Percentiles rank a stretch among this genome's conserved stretches.
These are phyloP conservation scores for Phyllopteryx taeniolatus DNA, from an alignment of 2,113 vertebrate genomes.

Conservation along the genomic window DNA sequence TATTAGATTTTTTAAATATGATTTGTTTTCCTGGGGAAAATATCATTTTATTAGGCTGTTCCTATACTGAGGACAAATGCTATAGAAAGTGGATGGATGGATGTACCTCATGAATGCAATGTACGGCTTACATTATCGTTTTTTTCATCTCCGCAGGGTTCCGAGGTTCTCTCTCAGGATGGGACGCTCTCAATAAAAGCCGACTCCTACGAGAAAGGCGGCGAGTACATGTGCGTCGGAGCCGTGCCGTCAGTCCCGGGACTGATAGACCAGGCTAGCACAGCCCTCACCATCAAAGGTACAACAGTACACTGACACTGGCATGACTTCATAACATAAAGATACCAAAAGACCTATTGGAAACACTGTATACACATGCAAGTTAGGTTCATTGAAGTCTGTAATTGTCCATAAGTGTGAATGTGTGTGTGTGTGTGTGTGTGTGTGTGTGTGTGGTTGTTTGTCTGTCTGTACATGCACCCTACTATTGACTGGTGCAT, in stretches of 20 bases:
- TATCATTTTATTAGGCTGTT: too few relatives aligned
- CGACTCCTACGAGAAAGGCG: constrained; percentile 60
- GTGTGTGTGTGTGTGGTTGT: too few relatives aligned
- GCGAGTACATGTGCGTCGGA: constrained; percentile 78
- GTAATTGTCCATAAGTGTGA: too few relatives aligned
- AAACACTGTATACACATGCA: too few relatives aligned
- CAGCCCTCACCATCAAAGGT: constrained; percentile 80
- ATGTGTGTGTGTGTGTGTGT: too few relatives aligned
- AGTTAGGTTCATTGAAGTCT: too few relatives aligned
- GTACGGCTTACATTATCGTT: background rate
- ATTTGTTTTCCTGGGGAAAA: too few relatives aligned
- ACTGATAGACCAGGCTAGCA: constrained; percentile 54
- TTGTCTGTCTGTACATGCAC: background rate
- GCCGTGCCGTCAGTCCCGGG: constrained; percentile 71
- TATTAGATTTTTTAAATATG: too few relatives aligned
- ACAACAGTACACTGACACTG: background rate
- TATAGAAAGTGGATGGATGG: background rate
- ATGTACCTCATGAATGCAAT: background rate
- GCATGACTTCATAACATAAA: background rate
- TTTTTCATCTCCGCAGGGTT: constrained; percentile 60
- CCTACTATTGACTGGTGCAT: background rate
- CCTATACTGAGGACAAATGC: background rate
- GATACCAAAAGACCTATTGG: too few relatives aligned
- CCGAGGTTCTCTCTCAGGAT: constrained; percentile 50
- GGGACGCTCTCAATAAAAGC: constrained; percentile 56